Percentiles rank a stretch among this genome's conserved stretches.
These are phyloP conservation scores for Rhagonycha fulva DNA, from an alignment of 2,888 invertebrate species.

Conservation along the genomic window DNA sequence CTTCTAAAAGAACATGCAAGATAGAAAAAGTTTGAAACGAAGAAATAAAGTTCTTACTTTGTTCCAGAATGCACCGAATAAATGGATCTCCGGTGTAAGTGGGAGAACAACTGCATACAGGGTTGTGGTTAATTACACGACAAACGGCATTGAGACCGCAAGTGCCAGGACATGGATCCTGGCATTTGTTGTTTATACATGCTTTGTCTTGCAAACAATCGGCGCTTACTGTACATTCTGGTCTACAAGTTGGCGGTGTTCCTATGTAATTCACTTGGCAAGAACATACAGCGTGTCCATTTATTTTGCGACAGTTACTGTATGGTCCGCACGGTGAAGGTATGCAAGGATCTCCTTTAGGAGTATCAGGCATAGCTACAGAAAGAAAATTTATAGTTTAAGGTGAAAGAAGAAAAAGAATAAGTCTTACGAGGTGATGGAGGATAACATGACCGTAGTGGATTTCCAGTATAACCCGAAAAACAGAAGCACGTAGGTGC, in stretches of 20 bases:
- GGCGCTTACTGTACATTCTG: slow-evolving; percentile 82
- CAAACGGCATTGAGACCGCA: slow-evolving; percentile 83
- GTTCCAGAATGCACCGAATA: slow-evolving; percentile 69
- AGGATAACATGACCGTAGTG: slow-evolving; percentile 72
- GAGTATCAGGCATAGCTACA: slow-evolving; percentile 43
- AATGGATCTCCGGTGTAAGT: slow-evolving; percentile 84
- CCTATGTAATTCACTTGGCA: slow-evolving; percentile 80
- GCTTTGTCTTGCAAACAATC: slow-evolving; percentile 82
- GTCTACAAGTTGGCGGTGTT: slow-evolving; percentile 74
- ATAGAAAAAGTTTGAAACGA: slow-evolving; percentile 13
- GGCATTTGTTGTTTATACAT: slow-evolving; percentile 79
- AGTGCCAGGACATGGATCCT: slow-evolving; percentile 81
- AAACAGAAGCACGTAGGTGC: slow-evolving; percentile 78
- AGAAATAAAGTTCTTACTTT: slow-evolving; percentile 60
- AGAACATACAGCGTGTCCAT: slow-evolving; percentile 79
- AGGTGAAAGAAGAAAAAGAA: slow-evolving; percentile 7
- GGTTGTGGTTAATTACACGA: slow-evolving; percentile 83
- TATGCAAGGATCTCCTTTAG: slow-evolving; percentile 61
- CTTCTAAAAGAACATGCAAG: slow-evolving; percentile 44
- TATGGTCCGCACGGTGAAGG: slow-evolving; percentile 81
- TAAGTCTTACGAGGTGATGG: slow-evolving; percentile 55
- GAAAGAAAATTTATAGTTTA: slow-evolving; percentile 17
- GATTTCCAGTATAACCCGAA: slow-evolving; percentile 77
- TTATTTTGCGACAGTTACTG: slow-evolving; percentile 74
- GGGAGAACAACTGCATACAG: slow-evolving; percentile 79